phyloP scores from a whole-genome alignment of 2,888 invertebrate genomes.

The Hemistola chrysoprasaria region DNA sequence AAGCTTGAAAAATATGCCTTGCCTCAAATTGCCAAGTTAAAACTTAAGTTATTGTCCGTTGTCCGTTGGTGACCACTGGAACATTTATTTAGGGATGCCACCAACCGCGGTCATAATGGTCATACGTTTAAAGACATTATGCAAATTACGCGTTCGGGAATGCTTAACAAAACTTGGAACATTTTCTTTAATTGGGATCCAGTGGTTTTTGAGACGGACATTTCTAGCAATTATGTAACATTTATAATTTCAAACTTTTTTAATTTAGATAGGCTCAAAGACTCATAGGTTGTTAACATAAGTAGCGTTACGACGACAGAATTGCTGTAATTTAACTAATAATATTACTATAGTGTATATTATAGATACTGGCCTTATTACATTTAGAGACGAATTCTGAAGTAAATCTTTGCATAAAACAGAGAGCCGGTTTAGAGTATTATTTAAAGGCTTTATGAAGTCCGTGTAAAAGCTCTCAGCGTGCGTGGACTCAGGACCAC shows the following conservation, averaged over 20 bases:
- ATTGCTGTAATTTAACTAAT: no score
- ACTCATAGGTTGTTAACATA: no score
- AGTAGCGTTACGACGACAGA: no score
- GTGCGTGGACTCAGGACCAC: conserved; percentile 49
- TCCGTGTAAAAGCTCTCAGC: conserved; percentile 44
- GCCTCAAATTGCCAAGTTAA: conserved; percentile 33
- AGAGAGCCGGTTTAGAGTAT: no score
- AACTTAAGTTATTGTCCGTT: conserved; percentile 41
- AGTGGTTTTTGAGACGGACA: conserved; percentile 20
- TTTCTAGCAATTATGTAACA: conserved; percentile 3
- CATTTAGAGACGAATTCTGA: no score
- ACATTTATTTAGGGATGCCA: conserved; percentile 41
- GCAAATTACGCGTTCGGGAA: conserved; percentile 15
- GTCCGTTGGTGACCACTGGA: conserved; percentile 29
- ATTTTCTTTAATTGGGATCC: conserved; percentile 25
- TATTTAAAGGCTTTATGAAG: conserved; percentile 34
- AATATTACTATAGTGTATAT: no score
- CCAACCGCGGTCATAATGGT: conserved; percentile 36
- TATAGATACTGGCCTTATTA: no score
- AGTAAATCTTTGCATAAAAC: neutral
- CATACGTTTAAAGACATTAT: conserved; percentile 33
- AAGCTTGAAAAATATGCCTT: conserved; percentile 29
- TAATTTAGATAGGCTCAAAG: no score
- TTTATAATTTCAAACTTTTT: no score
- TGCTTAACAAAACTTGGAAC: conserved; percentile 10